phyloP scores from a whole-genome alignment of 2,797 vertebrate species.

The Pachyuromys duprasi region DNA sequence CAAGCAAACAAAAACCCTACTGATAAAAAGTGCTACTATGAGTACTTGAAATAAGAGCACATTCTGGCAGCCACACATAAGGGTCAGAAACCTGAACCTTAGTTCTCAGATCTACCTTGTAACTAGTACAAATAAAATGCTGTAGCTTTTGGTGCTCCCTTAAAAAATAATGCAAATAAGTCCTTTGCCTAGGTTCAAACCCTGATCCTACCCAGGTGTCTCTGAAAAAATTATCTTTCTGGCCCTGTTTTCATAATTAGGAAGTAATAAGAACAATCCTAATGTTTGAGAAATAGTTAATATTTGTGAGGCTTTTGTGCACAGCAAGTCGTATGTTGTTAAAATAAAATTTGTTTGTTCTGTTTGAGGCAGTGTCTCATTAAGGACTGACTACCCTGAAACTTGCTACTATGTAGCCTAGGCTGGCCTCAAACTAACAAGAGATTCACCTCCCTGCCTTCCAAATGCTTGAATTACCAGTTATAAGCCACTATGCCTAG shows the following conservation, averaged over 20 bases:
- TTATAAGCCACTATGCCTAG: neutral
- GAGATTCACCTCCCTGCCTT: neutral
- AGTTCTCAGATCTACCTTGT: neutral
- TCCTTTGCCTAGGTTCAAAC: neutral
- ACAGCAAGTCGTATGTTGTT: neutral
- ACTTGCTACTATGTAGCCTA: no score
- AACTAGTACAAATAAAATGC: neutral
- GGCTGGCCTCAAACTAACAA: neutral
- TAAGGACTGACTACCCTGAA: neutral
- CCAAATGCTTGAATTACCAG: neutral
- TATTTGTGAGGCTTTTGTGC: slow-evolving; percentile 3
- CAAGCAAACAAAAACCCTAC: neutral
- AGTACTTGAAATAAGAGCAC: neutral
- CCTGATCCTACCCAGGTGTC: neutral
- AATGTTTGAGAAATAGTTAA: slow-evolving; percentile 5
- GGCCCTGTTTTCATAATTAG: neutral
- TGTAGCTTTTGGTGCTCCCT: neutral
- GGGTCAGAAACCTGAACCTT: neutral
- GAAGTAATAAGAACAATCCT: neutral
- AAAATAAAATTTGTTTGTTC: neutral
- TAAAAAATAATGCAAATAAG: slow-evolving; percentile 5
- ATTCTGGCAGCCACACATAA: neutral
- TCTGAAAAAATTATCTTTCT: neutral
- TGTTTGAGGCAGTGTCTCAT: neutral
- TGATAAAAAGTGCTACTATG: neutral